Evolutionary conservation across 1,140 invertebrate genomes (phyloP).

Genomic region (Drosophila burlai): DNA sequence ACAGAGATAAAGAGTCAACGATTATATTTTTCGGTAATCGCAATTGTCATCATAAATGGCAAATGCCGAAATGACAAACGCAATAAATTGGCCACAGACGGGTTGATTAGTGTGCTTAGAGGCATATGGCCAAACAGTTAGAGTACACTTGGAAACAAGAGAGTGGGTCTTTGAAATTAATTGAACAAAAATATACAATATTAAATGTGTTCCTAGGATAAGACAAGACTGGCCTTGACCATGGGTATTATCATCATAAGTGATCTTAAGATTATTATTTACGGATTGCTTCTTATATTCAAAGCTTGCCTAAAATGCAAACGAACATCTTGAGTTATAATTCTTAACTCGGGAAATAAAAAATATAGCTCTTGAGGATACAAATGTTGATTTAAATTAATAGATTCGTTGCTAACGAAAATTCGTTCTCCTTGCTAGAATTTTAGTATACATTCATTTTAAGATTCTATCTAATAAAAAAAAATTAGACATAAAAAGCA

Average conservation of each 20-base stretch:
- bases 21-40: conserved; percentile 50
- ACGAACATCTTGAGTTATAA: background rate
- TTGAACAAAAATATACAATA: background rate
- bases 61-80: conserved; percentile 59
- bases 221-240: too few species aligned
- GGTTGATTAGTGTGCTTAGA: conserved; percentile 65
- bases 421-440: too few species aligned
- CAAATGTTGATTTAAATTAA: too few species aligned
- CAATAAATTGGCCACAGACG: conserved; percentile 69
- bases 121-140: conserved; percentile 37
- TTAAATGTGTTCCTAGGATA: background rate
- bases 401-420: too few species aligned
- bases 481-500: too few species aligned
- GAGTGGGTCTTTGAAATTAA: background rate
- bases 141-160: conserved; percentile 30
- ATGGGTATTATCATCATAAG: background rate
- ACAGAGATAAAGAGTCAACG: conserved; percentile 62
- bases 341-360: background rate
- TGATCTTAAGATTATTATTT: too few species aligned
- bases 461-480: too few species aligned
- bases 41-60: conserved; percentile 69
- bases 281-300: background rate
- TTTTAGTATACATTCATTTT: too few species aligned
- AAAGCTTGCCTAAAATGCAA: too few species aligned
- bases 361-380: too few species aligned